Conservation (phyloP, 2,113 vertebrate genomes). For the Canis aureus region DNA sequence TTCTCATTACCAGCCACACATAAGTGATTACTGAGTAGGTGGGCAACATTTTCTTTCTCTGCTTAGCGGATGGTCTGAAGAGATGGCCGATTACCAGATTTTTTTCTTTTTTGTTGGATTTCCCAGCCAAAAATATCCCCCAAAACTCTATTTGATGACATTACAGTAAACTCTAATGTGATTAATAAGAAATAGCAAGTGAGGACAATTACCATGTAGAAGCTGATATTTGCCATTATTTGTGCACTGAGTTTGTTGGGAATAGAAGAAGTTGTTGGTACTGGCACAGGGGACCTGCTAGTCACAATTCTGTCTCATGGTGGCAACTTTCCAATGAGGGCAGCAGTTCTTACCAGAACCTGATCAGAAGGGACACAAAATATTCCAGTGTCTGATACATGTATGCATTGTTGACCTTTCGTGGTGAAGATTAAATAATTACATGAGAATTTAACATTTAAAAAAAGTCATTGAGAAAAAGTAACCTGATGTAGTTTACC, state of each 20-base stretch:
- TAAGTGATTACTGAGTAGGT: constrained; percentile 50
- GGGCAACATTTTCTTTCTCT: constrained; percentile 48
- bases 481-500: background rate
- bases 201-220: background rate
- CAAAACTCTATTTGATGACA: background rate
- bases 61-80: background rate
- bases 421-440: constrained; percentile 39
- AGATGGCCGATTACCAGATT: constrained; percentile 26
- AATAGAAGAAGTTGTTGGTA: background rate
- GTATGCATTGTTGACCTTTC: background rate
- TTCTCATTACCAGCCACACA: constrained; percentile 36
- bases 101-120: constrained; percentile 23
- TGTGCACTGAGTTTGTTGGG: background rate
- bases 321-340: background rate
- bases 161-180: background rate
- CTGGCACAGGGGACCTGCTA: background rate
- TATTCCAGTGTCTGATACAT: background rate
- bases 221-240: background rate
- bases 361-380: background rate
- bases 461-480: background rate
- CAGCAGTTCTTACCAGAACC: constrained; percentile 47
- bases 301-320: background rate
- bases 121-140: background rate
- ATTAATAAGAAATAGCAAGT: background rate
- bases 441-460: background rate